A percentile compares a stretch with the other conserved stretches of the same genome.
Conservation (phyloP, 2,797 vertebrate genomes). For the Craterocephalus amniculus region DNA sequence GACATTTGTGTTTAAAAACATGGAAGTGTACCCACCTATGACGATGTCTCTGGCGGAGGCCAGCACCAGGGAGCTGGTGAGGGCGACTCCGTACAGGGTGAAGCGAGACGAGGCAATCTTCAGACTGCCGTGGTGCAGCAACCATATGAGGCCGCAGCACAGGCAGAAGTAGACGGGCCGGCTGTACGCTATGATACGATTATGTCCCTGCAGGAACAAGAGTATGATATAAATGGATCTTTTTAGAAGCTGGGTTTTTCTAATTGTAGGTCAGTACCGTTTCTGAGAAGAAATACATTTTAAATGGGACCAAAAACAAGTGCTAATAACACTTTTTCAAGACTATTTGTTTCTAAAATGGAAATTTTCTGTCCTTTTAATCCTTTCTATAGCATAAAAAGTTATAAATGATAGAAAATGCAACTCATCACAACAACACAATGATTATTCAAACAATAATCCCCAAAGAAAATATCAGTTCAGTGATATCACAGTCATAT, state of each 20-base stretch:
- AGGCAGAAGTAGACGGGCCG: slow-evolving; percentile 99
- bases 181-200: slow-evolving; percentile 99
- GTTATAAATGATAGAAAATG: not conserved
- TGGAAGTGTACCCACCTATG: slow-evolving; percentile 83
- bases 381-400: not conserved
- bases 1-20: not conserved
- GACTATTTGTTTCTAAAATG: not conserved
- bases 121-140: slow-evolving; percentile 93
- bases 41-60: slow-evolving; percentile 94
- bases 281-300: slow-evolving; percentile 2
- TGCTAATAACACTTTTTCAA: not conserved
- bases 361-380: not conserved
- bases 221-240: not conserved
- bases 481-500: slow-evolving; percentile 12
- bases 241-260: slow-evolving; percentile 5
- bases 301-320: not conserved
- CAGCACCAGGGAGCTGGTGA: slow-evolving; percentile 93
- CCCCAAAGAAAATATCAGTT: slow-evolving; percentile 9
- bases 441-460: not conserved
- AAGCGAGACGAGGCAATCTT: slow-evolving; percentile 86
- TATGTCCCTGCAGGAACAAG: slow-evolving; percentile 89
- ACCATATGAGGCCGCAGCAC: slow-evolving; percentile 98
- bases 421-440: not conserved
- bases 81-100: slow-evolving; percentile 92
- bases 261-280: slow-evolving; percentile 1